Evolutionary conservation across 2,888 invertebrate species (phyloP), one percentile per base, ranked within the genome.

Genomic region (Athalia rosae): DNA sequence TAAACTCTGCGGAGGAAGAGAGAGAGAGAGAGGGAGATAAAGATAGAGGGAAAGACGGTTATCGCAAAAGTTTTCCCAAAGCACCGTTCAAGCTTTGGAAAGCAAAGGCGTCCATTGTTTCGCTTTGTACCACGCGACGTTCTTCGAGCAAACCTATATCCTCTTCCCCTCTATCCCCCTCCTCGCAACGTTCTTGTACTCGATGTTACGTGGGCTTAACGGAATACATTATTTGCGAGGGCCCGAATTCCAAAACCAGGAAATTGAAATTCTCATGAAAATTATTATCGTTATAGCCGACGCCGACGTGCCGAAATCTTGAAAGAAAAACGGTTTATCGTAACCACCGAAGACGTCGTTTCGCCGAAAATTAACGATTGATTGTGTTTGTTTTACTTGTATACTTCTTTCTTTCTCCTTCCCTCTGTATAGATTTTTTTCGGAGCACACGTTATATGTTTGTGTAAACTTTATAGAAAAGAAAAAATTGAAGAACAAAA

Each of bases 391-490:
- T 11, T 53, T 50, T 50, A 50, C 11, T 50, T 50, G 50, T 50
- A 13, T 74, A 50, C 61, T 50, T 43, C 15, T 63, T 64, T 67
- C 79, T 76, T 77, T 80, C 79, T 76, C 64, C 81, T 79, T 74
- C 79, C n/a, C n/a, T n/a, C n/a, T n/a, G n/a, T 62, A 47, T 28
- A 66, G 58, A 76, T 47, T 61, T 64, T 45, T 61, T 3, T 28
- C n/a, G 48, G 69, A n/a, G 28, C 5, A 47, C 48, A 56, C 9
- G 41, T 77, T 78, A 79, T 78, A 79, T 79, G 77, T 79, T 82
- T 80, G 59, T 76, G 90, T 28, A 78, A 62, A 28, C 43, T 73
- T 15, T 50, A n/a, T 28, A 71, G 73, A 79, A 53, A 76, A 58
- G 78, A 1, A 50, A 11, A 11, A n/a, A 41, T 56, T 11, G 13